Evolutionary conservation across 1,140 invertebrate genomes (phyloP), one percentile per base, ranked within the genome.

Genomic region (Anthonomus grandis): DNA sequence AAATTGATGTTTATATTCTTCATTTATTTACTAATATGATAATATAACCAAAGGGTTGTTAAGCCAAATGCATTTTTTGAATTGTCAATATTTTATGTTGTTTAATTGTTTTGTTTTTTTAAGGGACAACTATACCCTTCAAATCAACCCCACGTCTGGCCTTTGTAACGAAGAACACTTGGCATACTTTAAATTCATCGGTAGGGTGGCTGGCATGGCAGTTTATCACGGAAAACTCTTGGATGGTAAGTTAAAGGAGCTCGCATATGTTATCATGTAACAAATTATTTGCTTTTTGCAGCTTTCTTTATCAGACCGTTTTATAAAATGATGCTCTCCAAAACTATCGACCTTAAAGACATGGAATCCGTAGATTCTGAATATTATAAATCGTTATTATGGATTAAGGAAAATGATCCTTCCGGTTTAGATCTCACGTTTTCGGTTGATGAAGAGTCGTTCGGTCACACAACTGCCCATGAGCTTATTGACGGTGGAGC

Each of bases 321-420:
- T 78, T 99, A 99, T 77, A 99, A 98, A 79, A 98, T 99, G 96
- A 98, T 99, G 95, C 75, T 99, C 60, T 85, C 85, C 49, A 98
- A 98, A 78, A 71, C 84, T 25, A 98, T 99, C 61, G 91, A 92
- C 69, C 77, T 99, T 8, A 90, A 93, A 74, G 96, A 98, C 74
- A 98, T 98, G 95, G 95, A 98, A 77, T 89, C 93, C 36, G 96
- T 98, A 17, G 97, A 99, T 77, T 90, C 92, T 0, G 95, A 98
- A 77, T 99, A 98, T 78, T 97, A 95, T 74, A 98, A 98, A 78
- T 98, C 95, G 0, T 77, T 99, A 25, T 81, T 95, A 62, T 98
- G 93, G 91, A 97, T 98, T 51, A 89, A 90, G 74, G 95, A 99
- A 70, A 98, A 98, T 74, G 95, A 98, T 76, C 95, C 95, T 0